Conservation (phyloP, 2,888 invertebrate species). For the Tinea pellionella region DNA sequence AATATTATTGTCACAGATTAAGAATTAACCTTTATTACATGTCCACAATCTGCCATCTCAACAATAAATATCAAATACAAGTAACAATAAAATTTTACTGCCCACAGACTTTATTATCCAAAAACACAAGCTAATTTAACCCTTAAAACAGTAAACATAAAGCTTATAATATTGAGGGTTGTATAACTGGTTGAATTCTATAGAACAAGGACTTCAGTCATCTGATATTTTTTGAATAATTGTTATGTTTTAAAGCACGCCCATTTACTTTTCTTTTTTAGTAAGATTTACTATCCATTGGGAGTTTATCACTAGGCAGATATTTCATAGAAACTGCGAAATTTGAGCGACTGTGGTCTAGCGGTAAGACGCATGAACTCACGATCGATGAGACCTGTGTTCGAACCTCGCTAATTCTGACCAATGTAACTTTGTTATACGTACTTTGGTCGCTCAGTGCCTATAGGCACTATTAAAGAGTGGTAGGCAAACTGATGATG, state of each 20-base stretch:
- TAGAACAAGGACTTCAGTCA: not conserved
- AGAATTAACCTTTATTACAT: not conserved
- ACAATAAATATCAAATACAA: not conserved
- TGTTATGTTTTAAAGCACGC: not conserved
- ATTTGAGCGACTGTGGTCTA: too few species aligned
- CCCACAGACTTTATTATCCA: not conserved
- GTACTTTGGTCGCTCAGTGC: too few species aligned
- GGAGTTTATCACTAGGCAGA: too few species aligned
- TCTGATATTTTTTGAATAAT: constrained; percentile 1
- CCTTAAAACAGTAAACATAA: not conserved
- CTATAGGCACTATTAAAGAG: too few species aligned
- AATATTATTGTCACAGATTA: not conserved
- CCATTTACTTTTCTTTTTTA: not conserved
- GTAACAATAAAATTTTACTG: not conserved
- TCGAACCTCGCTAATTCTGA: too few species aligned
- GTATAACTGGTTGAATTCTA: not conserved
- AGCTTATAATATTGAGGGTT: not conserved
- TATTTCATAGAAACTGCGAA: too few species aligned
- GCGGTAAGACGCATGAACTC: too few species aligned
- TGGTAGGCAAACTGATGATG: too few species aligned
- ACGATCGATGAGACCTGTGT: too few species aligned
- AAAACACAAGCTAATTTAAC: too few species aligned
- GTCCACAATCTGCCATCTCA: not conserved
- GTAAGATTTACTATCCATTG: too few species aligned
- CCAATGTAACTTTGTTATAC: too few species aligned